Conservation (phyloP, 1,140 invertebrate genomes). For the Zaprionus lachaisei region DNA sequence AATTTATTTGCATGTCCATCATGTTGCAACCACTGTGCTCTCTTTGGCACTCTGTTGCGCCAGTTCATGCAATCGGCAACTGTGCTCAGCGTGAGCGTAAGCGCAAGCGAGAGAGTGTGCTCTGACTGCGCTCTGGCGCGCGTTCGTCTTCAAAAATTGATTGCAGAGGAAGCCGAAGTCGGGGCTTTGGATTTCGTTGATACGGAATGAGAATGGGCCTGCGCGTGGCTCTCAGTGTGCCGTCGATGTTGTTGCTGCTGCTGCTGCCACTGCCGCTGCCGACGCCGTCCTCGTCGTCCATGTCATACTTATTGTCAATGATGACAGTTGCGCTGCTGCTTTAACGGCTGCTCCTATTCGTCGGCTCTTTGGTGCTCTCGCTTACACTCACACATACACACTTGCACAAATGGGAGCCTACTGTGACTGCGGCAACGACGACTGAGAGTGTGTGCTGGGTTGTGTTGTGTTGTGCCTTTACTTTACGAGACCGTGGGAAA, state of each 20-base stretch:
- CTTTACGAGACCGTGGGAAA: slow-evolving; percentile 86
- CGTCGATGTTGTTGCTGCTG: slow-evolving; percentile 11
- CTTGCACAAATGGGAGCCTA: slow-evolving; percentile 48
- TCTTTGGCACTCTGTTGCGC: slow-evolving; percentile 31
- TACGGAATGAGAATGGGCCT: slow-evolving; percentile 50
- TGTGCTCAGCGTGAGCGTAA: slow-evolving; percentile 22
- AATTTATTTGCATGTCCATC: background rate
- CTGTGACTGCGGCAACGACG: slow-evolving; percentile 29
- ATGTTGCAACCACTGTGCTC: slow-evolving; percentile 30
- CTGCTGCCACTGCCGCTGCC: slow-evolving; percentile 18
- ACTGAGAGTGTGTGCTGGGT: slow-evolving; percentile 43
- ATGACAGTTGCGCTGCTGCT: slow-evolving; percentile 82
- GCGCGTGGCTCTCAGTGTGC: slow-evolving; percentile 71
- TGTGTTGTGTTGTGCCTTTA: slow-evolving; percentile 72
- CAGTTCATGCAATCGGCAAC: slow-evolving; percentile 31
- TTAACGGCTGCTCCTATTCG: slow-evolving; percentile 54
- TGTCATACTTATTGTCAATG: slow-evolving; percentile 84
- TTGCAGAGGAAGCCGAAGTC: slow-evolving; percentile 63
- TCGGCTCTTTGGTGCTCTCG: slow-evolving; percentile 53
- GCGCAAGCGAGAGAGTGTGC: slow-evolving; percentile 60
- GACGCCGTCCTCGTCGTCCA: slow-evolving; percentile 55
- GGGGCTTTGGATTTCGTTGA: slow-evolving; percentile 56
- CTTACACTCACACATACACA: slow-evolving; percentile 28
- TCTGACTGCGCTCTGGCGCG: slow-evolving; percentile 70
- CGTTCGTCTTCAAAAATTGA: slow-evolving; percentile 73